A percentile compares a stretch with the other conserved stretches of the same genome.
These are phyloP conservation scores for Hiodon alosoides DNA, from an alignment of 2,113 vertebrate species.

Conservation along the genomic window DNA sequence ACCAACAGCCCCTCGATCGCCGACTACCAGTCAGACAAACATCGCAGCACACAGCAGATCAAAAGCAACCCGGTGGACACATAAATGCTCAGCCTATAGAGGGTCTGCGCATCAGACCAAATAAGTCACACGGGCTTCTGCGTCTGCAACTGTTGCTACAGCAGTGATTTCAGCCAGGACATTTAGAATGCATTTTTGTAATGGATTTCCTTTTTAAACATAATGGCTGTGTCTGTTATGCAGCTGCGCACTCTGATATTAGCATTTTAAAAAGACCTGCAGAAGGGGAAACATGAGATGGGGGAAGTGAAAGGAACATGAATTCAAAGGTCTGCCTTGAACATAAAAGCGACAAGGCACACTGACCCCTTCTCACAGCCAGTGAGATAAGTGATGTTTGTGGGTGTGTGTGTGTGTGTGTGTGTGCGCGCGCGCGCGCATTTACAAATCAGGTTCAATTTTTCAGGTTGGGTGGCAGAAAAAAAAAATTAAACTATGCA, in stretches of 20 bases:
- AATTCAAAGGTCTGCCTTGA: constrained; percentile 9
- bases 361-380: neutral
- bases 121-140: neutral
- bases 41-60: neutral
- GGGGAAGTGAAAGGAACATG: neutral
- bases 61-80: neutral
- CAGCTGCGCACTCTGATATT: neutral
- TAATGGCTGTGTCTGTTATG: neutral
- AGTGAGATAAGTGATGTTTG: neutral
- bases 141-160: neutral
- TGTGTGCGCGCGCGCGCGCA: neutral
- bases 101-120: neutral
- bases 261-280: constrained; percentile 8
- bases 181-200: neutral
- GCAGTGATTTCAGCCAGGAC: neutral
- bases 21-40: neutral
- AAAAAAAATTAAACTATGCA: neutral
- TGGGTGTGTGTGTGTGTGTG: constrained; percentile 6
- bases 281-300: constrained; percentile 4
- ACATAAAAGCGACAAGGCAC: neutral
- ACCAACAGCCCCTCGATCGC: too few relatives aligned
- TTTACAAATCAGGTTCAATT: neutral
- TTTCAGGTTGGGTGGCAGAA: neutral
- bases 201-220: constrained; percentile 11
- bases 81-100: neutral